Evolutionary conservation across 2,113 vertebrate genomes (phyloP).

Genomic region (Aix galericulata): DNA sequence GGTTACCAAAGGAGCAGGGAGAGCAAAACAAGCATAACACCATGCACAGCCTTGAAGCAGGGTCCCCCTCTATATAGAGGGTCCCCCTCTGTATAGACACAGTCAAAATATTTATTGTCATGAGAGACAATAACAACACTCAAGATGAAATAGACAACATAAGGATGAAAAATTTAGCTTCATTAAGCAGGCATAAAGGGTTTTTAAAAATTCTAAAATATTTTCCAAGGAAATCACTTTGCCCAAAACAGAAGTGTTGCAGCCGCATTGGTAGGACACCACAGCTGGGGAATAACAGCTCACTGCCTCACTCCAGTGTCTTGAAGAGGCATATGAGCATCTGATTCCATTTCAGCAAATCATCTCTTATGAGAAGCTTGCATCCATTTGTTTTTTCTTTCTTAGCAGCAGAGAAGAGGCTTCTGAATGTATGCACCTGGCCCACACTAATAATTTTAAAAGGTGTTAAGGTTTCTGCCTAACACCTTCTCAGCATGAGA

Average conservation of each 20-base stretch:
- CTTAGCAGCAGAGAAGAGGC: background rate
- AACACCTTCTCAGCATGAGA: background rate
- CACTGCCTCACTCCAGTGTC: rapidly evolving
- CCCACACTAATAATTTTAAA: background rate
- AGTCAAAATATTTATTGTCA: conserved; percentile 35
- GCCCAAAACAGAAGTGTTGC: background rate
- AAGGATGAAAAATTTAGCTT: background rate
- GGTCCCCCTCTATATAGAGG: background rate
- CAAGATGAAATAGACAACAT: conserved; percentile 29
- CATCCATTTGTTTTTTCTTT: background rate
- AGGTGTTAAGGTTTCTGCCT: background rate
- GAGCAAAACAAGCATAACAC: conserved; percentile 23
- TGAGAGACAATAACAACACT: conserved; percentile 39
- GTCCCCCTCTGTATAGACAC: background rate
- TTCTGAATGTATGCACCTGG: background rate
- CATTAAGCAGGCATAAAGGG: background rate
- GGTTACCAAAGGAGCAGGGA: conserved; percentile 34
- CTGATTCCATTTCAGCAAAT: background rate
- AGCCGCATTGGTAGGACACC: rapidly evolving
- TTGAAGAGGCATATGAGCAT: background rate
- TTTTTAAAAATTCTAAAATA: conserved; percentile 12
- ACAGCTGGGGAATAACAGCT: background rate
- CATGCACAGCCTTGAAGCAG: background rate
- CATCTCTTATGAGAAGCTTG: background rate
- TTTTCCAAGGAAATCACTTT: background rate